Evolutionary conservation across 30 jellyfish, hydroid and myxozoan species (phyloP).

Genomic region (Calvadosia cruxmelitensis): DNA sequence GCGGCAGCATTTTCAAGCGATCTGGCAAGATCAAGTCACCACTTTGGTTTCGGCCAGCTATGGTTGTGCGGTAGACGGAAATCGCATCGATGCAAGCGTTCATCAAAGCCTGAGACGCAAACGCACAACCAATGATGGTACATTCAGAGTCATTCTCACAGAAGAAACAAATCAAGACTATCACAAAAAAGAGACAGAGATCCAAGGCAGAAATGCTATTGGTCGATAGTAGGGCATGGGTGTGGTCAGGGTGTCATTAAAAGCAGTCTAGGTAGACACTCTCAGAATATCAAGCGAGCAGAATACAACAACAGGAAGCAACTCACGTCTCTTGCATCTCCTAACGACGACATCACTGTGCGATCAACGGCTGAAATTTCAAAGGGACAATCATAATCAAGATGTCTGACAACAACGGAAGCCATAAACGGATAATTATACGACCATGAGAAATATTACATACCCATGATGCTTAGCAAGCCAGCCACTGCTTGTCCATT

Average conservation of each 20-base stretch:
- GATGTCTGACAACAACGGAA: not conserved
- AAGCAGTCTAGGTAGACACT: too few relatives aligned
- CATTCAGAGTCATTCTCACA: not conserved
- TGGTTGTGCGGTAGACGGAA: constrained; percentile 43
- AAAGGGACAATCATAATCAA: not conserved
- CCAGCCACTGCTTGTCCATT: constrained; percentile 66
- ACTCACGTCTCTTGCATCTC: constrained; percentile 96
- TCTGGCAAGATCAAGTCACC: constrained; percentile 40
- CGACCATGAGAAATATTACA: constrained; percentile 5
- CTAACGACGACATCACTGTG: constrained; percentile 73
- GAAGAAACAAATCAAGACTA: not conserved
- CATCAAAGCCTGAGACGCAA: constrained; percentile 51
- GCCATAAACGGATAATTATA: not conserved
- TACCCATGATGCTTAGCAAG: constrained; percentile 88
- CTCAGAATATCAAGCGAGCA: too few relatives aligned
- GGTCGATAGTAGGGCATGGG: too few relatives aligned
- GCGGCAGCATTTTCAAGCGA: constrained; percentile 57
- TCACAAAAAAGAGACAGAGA: not conserved
- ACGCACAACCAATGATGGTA: not conserved
- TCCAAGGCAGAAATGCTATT: not conserved
- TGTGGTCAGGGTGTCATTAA: too few relatives aligned
- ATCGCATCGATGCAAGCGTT: constrained; percentile 82
- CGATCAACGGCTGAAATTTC: constrained; percentile 81
- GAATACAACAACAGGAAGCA: not conserved
- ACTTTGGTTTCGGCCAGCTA: constrained; percentile 58